Evolutionary conservation across 2,888 invertebrate genomes (phyloP), one percentile per base, ranked within the genome.

Genomic region (Stenodera caucasica): DNA sequence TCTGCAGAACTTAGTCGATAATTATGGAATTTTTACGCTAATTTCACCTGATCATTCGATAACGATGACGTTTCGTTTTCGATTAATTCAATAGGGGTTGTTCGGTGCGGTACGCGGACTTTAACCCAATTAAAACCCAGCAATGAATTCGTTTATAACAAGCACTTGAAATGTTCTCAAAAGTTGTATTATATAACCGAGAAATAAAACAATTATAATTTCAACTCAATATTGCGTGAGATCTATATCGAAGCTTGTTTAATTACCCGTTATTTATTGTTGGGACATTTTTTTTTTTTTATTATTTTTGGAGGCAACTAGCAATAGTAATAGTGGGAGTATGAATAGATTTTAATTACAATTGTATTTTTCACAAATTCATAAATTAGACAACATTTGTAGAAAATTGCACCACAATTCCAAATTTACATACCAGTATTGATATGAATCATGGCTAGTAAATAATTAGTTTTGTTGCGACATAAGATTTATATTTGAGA

Each of bases 221-320:
- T 53, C 51, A 58, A 40, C 37, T 30, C 32, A 30, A 40, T 54
- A 50, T 61, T 58, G 61, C 61, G 61, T 61, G 61, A 61, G 61
- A 57, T 61, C 51, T 51, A 32, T 55, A 58, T 58, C 61, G 51
- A 58, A 58, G 33, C 51, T 18, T 8, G 58, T 55, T 61, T 61
- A 61, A 61, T 61, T 61, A 45, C 55, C n/a, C 15, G 52, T 61
- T 54, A 61, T 61, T 61, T 61, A 61, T 58, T 33, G 52, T 45
- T 51, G 58, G 35, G 58, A 57, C 58, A 58, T 4, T 26, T 26
- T 26, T 26, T 26, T 26, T 5, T 5, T 26, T 26, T 26, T 26
- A 5, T 26, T 26, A n/a, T 55, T 58, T 62, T 57, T 51, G 61
- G 58, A 55, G 55, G 45, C 11, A 21, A 21, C 2, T 26, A 35